Evolutionary conservation across 2,113 vertebrate genomes (phyloP).

Genomic region (Callocephalon fimbriatum): DNA sequence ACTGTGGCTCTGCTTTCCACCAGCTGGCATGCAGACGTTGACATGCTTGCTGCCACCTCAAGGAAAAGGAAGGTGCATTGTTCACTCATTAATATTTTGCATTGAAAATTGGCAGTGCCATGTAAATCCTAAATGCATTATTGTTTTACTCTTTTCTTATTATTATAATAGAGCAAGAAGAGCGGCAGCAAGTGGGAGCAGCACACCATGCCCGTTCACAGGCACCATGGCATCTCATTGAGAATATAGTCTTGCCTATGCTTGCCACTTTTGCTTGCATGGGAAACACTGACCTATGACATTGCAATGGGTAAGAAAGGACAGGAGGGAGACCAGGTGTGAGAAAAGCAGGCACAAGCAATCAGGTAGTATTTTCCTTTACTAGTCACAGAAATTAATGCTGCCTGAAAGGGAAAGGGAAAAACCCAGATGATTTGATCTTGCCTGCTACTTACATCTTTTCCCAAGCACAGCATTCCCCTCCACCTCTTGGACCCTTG

Average conservation of each 20-base stretch:
- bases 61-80: rapidly evolving
- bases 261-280: background rate
- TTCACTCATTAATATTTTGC: background rate
- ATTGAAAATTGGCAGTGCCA: background rate
- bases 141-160: background rate
- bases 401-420: background rate
- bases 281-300: background rate
- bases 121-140: background rate
- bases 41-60: background rate
- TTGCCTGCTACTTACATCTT: background rate
- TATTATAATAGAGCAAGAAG: background rate
- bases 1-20: rapidly evolving
- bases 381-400: background rate
- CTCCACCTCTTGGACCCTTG: background rate
- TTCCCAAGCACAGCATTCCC: background rate
- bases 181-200: background rate
- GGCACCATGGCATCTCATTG: rapidly evolving
- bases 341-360: background rate
- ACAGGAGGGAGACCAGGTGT: background rate
- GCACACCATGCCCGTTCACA: rapidly evolving
- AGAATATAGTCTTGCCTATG: background rate
- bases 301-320: background rate
- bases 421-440: background rate
- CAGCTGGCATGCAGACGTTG: background rate
- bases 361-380: background rate